Percentiles rank a stretch among this genome's conserved stretches.
Evolutionary conservation across 2,797 vertebrate species (phyloP).

Genomic region (Sciaenops ocellatus): DNA sequence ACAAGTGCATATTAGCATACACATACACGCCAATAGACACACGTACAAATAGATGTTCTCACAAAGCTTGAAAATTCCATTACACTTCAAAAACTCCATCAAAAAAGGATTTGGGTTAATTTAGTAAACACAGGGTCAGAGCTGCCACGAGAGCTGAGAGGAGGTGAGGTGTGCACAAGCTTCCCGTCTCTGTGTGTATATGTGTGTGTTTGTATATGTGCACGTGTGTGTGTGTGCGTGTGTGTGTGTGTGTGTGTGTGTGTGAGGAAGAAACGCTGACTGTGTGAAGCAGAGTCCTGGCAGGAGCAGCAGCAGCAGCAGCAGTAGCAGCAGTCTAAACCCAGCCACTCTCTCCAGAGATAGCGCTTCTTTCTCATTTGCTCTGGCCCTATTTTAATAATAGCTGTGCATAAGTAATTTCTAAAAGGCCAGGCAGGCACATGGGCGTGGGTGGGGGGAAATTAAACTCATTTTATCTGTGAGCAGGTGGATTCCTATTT

Average conservation of each 20-base stretch:
- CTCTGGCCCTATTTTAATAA: slow-evolving; percentile 99
- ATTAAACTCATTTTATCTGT: slow-evolving; percentile 99
- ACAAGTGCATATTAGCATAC: slow-evolving; percentile 51
- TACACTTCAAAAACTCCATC: slow-evolving; percentile 90
- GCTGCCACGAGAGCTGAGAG: slow-evolving; percentile 91
- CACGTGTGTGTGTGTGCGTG: slow-evolving; percentile 3
- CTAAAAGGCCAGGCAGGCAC: slow-evolving; percentile 99
- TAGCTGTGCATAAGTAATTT: slow-evolving; percentile 99
- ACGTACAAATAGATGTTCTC: slow-evolving; percentile 73
- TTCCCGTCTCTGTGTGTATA: background rate
- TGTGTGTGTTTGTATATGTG: slow-evolving; percentile 17
- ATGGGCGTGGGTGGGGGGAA: slow-evolving; percentile 88
- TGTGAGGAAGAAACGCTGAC: slow-evolving; percentile 94
- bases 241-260: slow-evolving; percentile 37
- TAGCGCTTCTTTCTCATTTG: slow-evolving; percentile 99
- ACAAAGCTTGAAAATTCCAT: slow-evolving; percentile 96
- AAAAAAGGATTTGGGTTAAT: slow-evolving; percentile 97
- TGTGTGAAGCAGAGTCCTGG: slow-evolving; percentile 93
- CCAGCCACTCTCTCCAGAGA: slow-evolving; percentile 93
- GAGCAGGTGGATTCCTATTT: slow-evolving; percentile 99
- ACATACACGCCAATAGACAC: slow-evolving; percentile 40
- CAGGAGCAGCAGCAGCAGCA: slow-evolving; percentile 68
- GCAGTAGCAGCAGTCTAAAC: slow-evolving; percentile 90
- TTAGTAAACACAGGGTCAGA: slow-evolving; percentile 98
- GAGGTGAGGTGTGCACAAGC: slow-evolving; percentile 40